Conservation (phyloP, 1,140 invertebrate species). For the Bradysia coprophila region DNA sequence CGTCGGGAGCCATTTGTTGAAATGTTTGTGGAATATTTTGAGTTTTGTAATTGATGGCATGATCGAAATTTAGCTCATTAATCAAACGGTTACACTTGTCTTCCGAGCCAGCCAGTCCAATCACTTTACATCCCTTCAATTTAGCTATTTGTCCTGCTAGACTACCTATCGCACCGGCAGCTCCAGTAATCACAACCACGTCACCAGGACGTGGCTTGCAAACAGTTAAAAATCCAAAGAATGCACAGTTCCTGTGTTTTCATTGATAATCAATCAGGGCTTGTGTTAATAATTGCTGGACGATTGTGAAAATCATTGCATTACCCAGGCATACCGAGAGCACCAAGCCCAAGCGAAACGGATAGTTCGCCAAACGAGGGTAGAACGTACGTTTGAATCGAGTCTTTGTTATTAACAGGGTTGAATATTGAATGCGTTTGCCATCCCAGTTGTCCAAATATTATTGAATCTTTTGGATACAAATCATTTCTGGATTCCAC, state of each 20-base stretch:
- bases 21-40: constrained; percentile 31
- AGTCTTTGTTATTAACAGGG: constrained; percentile 4
- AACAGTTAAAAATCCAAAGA: constrained; percentile 48
- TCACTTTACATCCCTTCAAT: constrained; percentile 42
- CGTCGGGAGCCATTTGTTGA: constrained; percentile 36
- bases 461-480: constrained; percentile 31
- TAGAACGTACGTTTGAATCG: constrained; percentile 10
- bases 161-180: constrained; percentile 48
- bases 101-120: constrained; percentile 50
- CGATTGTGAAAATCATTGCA: neutral
- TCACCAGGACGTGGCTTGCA: constrained; percentile 49
- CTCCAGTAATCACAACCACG: constrained; percentile 44
- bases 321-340: constrained; percentile 20
- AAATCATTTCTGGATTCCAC: constrained; percentile 30
- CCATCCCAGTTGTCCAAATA: constrained; percentile 38
- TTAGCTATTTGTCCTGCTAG: constrained; percentile 58
- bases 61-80: constrained; percentile 46
- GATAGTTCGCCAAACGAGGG: constrained; percentile 18
- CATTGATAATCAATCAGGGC: neutral
- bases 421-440: constrained; percentile 24
- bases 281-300: too few species aligned
- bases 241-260: constrained; percentile 39
- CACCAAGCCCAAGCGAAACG: constrained; percentile 14
- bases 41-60: constrained; percentile 52
- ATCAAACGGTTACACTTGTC: constrained; percentile 46